These are phyloP conservation scores for Mechanitis mazaeus DNA, from an alignment of 2,888 invertebrate species.

Conservation along the genomic window DNA sequence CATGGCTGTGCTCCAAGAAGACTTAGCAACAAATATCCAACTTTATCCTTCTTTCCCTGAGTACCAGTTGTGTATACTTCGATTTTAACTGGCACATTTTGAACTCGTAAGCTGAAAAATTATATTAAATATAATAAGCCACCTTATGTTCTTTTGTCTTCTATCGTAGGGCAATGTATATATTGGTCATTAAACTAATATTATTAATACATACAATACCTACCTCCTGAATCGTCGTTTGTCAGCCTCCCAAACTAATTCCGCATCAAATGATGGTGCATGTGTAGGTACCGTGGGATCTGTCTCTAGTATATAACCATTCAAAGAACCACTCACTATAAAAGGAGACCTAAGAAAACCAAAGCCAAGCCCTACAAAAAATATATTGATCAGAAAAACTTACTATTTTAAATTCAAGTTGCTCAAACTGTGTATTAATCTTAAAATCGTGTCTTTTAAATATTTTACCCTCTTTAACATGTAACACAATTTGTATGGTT, in stretches of 20 bases:
- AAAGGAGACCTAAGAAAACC: slow-evolving; percentile 74
- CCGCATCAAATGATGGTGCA: slow-evolving; percentile 81
- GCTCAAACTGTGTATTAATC: slow-evolving; percentile 11
- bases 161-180: too few species aligned
- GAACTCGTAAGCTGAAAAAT: slow-evolving; percentile 79
- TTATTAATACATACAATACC: slow-evolving; percentile 12
- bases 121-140: neutral
- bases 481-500: slow-evolving; percentile 80
- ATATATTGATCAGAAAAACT: neutral
- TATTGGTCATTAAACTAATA: too few species aligned
- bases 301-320: slow-evolving; percentile 82
- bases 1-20: slow-evolving; percentile 82
- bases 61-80: slow-evolving; percentile 79
- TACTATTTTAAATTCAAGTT: neutral
- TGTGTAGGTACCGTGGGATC: slow-evolving; percentile 77
- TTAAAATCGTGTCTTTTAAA: too few species aligned
- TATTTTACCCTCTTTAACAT: slow-evolving; percentile 78
- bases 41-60: slow-evolving; percentile 76
- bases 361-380: slow-evolving; percentile 73
- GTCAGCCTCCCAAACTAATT: slow-evolving; percentile 87
- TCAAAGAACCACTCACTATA: slow-evolving; percentile 77
- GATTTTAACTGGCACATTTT: slow-evolving; percentile 84
- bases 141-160: too few species aligned
- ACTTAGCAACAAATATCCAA: slow-evolving; percentile 83
- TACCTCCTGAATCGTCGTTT: slow-evolving; percentile 82